Conservation (phyloP, 2,113 vertebrate species). For the Psophia crepitans region DNA sequence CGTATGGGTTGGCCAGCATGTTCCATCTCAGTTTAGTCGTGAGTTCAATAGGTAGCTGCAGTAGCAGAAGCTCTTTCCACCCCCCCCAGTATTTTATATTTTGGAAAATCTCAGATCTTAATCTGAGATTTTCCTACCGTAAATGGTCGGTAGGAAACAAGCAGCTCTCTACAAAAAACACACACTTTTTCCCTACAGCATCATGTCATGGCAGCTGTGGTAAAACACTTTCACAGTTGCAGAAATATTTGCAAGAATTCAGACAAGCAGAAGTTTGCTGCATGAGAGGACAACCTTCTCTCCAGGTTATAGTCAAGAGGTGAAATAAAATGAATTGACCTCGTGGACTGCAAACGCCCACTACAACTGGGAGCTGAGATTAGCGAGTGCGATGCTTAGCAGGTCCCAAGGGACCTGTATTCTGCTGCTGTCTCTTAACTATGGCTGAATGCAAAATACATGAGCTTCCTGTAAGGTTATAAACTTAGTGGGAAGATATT, state of each 20-base stretch:
- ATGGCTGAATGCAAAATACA: neutral
- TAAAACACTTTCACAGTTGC: neutral
- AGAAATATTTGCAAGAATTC: neutral
- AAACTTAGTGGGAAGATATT: neutral
- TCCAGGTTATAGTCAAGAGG: neutral
- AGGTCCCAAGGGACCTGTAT: neutral
- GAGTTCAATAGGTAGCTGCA: neutral
- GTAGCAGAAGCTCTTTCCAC: neutral
- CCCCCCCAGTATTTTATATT: neutral
- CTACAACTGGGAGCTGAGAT: neutral
- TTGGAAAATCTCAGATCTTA: neutral
- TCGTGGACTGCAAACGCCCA: neutral
- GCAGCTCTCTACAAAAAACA: neutral
- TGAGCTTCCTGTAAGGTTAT: neutral
- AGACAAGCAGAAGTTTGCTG: neutral
- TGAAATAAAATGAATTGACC: neutral
- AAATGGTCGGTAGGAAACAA: neutral
- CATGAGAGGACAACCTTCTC: neutral
- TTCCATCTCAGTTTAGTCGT: neutral
- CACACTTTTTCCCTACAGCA: neutral
- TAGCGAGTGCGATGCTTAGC: fast-evolving
- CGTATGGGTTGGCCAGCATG: neutral
- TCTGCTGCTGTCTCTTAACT: neutral
- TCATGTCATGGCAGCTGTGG: fast-evolving
- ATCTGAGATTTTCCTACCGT: too few species aligned